These are phyloP conservation scores for Prinia subflava DNA, from an alignment of 2,113 vertebrate genomes.

Conservation along the genomic window DNA sequence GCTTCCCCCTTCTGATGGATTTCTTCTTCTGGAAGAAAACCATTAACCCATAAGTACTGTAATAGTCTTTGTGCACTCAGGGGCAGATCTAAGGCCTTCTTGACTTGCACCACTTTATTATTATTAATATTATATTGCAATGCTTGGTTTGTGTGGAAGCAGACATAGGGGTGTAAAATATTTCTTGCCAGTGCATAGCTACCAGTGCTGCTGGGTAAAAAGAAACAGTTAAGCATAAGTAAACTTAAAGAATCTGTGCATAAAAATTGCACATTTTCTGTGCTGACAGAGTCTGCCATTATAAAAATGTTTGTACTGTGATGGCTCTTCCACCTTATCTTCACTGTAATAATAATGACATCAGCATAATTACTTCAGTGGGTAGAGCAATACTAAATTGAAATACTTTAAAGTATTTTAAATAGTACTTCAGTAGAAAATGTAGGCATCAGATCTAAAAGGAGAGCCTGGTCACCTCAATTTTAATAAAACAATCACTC, in stretches of 20 bases:
- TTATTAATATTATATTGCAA: not conserved
- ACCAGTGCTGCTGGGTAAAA: not conserved
- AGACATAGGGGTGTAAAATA: not conserved
- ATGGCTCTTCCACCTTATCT: not conserved
- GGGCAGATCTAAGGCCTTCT: not conserved
- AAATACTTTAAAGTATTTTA: not conserved
- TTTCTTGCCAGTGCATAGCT: not conserved
- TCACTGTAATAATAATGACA: not conserved
- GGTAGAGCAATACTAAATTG: not conserved
- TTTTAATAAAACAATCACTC: not conserved
- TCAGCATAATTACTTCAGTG: not conserved
- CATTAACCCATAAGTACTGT: not conserved
- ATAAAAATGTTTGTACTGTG: not conserved
- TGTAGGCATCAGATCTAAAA: not conserved
- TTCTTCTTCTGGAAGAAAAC: not conserved
- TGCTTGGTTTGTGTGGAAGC: not conserved
- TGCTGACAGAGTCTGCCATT: not conserved
- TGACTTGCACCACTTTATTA: not conserved
- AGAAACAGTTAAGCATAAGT: not conserved
- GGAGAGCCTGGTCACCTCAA: not conserved
- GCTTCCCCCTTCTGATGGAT: not conserved
- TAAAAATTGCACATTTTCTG: not conserved
- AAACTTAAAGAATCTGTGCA: not conserved
- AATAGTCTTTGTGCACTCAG: not conserved
- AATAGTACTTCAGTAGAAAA: not conserved